A percentile compares a stretch with the other conserved stretches of the same genome.
Evolutionary conservation across 2,888 invertebrate species (phyloP).

Genomic region (Agonopterix arenella): DNA sequence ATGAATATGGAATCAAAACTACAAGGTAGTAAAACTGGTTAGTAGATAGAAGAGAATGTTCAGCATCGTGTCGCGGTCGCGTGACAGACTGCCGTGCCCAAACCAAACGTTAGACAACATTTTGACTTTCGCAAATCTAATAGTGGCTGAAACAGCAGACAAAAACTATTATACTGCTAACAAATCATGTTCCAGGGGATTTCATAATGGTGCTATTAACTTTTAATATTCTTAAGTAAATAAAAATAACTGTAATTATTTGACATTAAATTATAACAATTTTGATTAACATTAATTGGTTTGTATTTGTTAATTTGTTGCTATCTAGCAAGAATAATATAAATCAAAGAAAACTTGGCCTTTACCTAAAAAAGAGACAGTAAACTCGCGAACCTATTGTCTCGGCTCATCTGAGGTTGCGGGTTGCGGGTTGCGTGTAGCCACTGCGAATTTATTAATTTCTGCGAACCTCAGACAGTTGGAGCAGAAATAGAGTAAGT

Average conservation of each 20-base stretch:
- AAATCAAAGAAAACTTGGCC: too few relatives aligned
- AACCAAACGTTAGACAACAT: conserved; percentile 37
- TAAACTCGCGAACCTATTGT: too few relatives aligned
- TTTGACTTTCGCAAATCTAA: conserved; percentile 56
- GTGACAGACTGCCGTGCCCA: conserved; percentile 48
- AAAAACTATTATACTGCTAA: conserved; percentile 38
- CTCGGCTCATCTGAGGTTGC: background rate
- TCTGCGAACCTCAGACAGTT: conserved; percentile 18
- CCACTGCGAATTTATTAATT: conserved; percentile 38
- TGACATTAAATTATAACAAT: too few relatives aligned
- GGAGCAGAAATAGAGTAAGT: conserved; percentile 21
- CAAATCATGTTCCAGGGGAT: background rate
- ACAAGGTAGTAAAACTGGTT: background rate
- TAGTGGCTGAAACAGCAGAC: conserved; percentile 32
- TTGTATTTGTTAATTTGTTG: too few relatives aligned
- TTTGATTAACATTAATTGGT: too few relatives aligned
- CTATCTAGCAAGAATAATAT: too few relatives aligned
- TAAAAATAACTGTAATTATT: too few relatives aligned
- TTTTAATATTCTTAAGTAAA: too few relatives aligned
- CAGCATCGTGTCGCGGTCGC: conserved; percentile 31
- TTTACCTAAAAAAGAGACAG: too few relatives aligned
- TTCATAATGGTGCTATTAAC: background rate
- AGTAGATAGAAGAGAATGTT: conserved; percentile 10
- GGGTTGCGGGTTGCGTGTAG: conserved; percentile 32
- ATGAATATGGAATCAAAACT: too few relatives aligned